Conservation (phyloP, 2,113 vertebrate genomes). For the Mola mola region DNA sequence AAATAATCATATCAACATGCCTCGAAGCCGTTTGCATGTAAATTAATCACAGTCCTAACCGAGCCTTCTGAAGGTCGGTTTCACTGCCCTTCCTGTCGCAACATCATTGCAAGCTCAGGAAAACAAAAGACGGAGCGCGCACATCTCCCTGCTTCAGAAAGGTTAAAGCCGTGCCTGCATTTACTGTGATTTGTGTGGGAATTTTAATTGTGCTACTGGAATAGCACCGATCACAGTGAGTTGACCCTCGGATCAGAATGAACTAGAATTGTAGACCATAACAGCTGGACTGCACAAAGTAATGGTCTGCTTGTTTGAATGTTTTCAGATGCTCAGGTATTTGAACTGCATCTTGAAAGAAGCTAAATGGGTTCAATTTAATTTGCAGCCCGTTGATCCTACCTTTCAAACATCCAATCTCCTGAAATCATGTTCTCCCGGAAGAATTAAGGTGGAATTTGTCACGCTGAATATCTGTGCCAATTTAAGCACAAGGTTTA, state of each 20-base stretch:
- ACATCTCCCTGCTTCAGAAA: constrained; percentile 12
- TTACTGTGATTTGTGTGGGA: constrained; percentile 19
- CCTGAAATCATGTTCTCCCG: too few relatives aligned
- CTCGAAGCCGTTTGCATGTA: constrained; percentile 7
- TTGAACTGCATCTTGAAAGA: too few relatives aligned
- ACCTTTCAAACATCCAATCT: neutral
- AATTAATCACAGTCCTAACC: constrained; percentile 8
- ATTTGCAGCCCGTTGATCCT: neutral
- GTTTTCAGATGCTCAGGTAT: too few relatives aligned
- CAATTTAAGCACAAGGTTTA: neutral
- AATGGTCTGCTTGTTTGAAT: neutral
- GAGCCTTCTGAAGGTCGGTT: constrained; percentile 3
- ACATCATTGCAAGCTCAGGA: constrained; percentile 51
- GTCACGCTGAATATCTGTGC: too few relatives aligned
- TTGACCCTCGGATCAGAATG: neutral
- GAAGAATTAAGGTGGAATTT: too few relatives aligned
- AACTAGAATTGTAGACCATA: neutral
- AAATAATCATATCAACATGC: neutral
- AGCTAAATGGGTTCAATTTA: neutral
- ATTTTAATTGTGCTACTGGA: constrained; percentile 18
- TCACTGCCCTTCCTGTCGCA: constrained; percentile 13
- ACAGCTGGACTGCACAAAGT: constrained; percentile 5
- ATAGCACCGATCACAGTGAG: constrained; percentile 27
- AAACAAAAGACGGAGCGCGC: constrained; percentile 32
- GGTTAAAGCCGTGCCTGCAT: constrained; percentile 6